These are phyloP conservation scores for Ethmia dodecea DNA, from an alignment of 2,888 invertebrate genomes.

Conservation along the genomic window DNA sequence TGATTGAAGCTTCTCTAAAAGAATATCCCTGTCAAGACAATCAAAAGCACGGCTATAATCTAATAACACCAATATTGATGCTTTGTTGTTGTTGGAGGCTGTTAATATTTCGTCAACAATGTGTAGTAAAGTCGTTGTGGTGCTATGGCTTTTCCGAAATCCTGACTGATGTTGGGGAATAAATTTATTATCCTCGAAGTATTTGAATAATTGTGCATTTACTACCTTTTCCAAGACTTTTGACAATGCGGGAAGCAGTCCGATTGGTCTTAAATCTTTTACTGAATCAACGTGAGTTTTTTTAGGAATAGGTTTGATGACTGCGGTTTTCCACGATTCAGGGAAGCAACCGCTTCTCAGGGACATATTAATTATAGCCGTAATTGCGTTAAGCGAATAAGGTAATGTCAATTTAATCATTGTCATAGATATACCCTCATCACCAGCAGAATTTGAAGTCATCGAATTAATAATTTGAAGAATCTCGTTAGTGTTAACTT, in stretches of 20 bases:
- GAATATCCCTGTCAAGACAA: not conserved
- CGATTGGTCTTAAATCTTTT: not conserved
- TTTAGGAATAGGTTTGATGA: constrained; percentile 4
- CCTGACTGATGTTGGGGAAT: not conserved
- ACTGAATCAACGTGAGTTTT: not conserved
- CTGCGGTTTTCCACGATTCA: not conserved
- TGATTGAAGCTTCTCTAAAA: not conserved
- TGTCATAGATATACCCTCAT: constrained; percentile 1
- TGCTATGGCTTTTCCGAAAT: constrained; percentile 3
- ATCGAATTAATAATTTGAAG: constrained; percentile 1
- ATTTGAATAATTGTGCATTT: not conserved
- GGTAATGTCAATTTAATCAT: constrained; percentile 6
- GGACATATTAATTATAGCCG: constrained; percentile 1
- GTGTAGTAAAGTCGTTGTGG: constrained; percentile 1
- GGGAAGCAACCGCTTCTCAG: not conserved
- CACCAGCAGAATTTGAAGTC: not conserved
- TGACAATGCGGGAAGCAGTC: not conserved
- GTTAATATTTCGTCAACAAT: constrained; percentile 2
- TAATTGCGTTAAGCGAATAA: not conserved
- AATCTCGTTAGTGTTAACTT: not conserved
- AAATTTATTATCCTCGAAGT: not conserved
- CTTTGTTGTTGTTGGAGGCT: not conserved
- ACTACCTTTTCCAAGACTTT: not conserved
- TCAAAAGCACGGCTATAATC: constrained; percentile 4
- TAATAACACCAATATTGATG: constrained; percentile 1